These are phyloP conservation scores for Rhyzopertha dominica DNA, from an alignment of 1,140 invertebrate genomes.

Conservation along the genomic window DNA sequence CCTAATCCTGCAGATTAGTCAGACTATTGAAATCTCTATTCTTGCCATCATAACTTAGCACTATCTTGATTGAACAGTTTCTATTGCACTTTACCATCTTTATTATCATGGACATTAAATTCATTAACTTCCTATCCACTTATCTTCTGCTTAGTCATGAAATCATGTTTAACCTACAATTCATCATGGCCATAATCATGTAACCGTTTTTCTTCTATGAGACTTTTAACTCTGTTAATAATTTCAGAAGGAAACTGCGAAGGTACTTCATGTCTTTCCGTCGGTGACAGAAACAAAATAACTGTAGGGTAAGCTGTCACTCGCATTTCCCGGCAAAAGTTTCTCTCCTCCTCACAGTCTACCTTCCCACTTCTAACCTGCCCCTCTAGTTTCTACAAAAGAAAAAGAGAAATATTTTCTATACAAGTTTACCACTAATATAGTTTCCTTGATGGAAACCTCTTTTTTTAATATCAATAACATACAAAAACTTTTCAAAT, in stretches of 20 bases:
- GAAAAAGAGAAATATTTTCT: too few species aligned
- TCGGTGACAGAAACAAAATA: constrained; percentile 33
- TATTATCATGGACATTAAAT: too few species aligned
- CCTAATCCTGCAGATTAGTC: too few species aligned
- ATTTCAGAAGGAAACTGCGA: constrained; percentile 29
- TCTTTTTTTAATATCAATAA: constrained; percentile 5
- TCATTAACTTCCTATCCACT: too few species aligned
- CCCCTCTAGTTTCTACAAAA: constrained; percentile 53
- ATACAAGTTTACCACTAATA: too few species aligned
- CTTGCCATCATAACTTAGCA: too few species aligned
- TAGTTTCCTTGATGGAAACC: constrained; percentile 3
- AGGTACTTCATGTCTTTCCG: constrained; percentile 30
- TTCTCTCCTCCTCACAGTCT: constrained; percentile 74
- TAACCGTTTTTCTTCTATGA: constrained; percentile 21
- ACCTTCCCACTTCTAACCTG: constrained; percentile 71
- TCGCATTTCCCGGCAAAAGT: constrained; percentile 60
- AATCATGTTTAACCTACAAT: too few species aligned
- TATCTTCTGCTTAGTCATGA: too few species aligned
- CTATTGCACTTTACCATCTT: too few species aligned
- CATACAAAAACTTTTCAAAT: too few species aligned
- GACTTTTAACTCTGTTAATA: constrained; percentile 26
- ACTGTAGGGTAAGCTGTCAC: constrained; percentile 68
- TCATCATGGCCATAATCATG: constrained; percentile 32
- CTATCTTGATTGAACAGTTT: too few species aligned
- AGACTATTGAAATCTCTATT: too few species aligned